phyloP scores from a whole-genome alignment of 1,140 invertebrate genomes.

The Zelostemma sp. region DNA sequence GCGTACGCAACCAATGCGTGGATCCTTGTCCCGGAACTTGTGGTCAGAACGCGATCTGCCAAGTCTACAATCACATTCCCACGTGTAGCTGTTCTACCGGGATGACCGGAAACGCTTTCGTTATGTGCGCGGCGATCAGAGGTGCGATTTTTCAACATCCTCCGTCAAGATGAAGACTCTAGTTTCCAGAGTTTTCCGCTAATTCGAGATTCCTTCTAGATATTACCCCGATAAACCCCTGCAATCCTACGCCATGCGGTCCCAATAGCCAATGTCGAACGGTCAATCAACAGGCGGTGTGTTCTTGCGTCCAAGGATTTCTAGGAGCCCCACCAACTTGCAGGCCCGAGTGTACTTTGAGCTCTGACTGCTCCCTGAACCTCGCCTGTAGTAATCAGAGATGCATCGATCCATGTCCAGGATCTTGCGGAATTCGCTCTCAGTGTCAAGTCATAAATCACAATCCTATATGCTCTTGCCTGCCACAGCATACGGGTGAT shows the following conservation, averaged over 20 bases:
- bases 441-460: constrained; percentile 76
- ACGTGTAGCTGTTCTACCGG: constrained; percentile 76
- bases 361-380: constrained; percentile 75
- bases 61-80: constrained; percentile 79
- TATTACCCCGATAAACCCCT: constrained; percentile 70
- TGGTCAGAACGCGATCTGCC: constrained; percentile 76
- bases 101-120: constrained; percentile 78
- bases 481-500: constrained; percentile 72
- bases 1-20: constrained; percentile 76
- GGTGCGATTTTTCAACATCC: constrained; percentile 23
- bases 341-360: constrained; percentile 77
- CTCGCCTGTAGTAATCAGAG: constrained; percentile 78
- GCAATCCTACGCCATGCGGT: constrained; percentile 78
- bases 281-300: constrained; percentile 75
- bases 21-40: too few relatives aligned
- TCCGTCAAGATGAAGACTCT: too few relatives aligned
- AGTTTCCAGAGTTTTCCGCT: too few relatives aligned
- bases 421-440: constrained; percentile 76
- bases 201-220: neutral
- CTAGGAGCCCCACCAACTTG: constrained; percentile 78
- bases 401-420: constrained; percentile 78
- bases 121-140: constrained; percentile 56
- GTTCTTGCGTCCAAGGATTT: constrained; percentile 77
- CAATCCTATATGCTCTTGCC: constrained; percentile 76
- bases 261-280: constrained; percentile 76